A percentile compares a stretch with the other conserved stretches of the same genome.
phyloP scores from a whole-genome alignment of 2,113 vertebrate genomes.

The Gyps fulvus region DNA sequence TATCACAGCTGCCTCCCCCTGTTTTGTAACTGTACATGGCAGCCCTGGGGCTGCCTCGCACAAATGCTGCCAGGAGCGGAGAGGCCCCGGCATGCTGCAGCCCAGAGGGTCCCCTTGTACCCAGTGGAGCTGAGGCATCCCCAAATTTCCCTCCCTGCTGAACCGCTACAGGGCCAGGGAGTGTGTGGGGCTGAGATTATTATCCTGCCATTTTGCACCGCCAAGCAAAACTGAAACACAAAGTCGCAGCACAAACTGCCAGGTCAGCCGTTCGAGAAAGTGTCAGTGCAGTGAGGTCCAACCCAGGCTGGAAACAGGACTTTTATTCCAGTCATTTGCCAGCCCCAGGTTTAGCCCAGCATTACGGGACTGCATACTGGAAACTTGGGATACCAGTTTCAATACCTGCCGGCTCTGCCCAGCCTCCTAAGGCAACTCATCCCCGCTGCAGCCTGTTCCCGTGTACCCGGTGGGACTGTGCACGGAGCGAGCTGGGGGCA shows the following conservation, averaged over 20 bases:
- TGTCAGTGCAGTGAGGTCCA: accelerated
- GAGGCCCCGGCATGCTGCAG: background rate
- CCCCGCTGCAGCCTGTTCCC: background rate
- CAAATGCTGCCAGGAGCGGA: background rate
- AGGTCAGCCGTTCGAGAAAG: slow-evolving; percentile 41
- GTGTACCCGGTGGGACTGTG: accelerated
- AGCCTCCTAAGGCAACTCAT: background rate
- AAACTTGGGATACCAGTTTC: background rate
- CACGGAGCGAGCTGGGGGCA: background rate
- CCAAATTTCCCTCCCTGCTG: background rate
- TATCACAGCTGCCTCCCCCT: background rate
- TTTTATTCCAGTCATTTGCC: background rate
- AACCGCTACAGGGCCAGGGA: accelerated
- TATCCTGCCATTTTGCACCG: background rate
- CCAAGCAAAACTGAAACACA: slow-evolving; percentile 38
- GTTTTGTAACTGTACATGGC: background rate
- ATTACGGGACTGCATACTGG: background rate
- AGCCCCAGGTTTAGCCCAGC: background rate
- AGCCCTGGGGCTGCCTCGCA: background rate
- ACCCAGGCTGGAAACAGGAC: background rate
- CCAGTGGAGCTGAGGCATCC: background rate
- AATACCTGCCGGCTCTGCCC: background rate
- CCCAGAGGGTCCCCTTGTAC: background rate
- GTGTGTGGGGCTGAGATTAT: background rate
- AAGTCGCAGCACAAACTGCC: background rate